A percentile compares a stretch with the other conserved stretches of the same genome.
Conservation (phyloP, 2,888 invertebrate genomes). For the Dioctria rufipes region DNA sequence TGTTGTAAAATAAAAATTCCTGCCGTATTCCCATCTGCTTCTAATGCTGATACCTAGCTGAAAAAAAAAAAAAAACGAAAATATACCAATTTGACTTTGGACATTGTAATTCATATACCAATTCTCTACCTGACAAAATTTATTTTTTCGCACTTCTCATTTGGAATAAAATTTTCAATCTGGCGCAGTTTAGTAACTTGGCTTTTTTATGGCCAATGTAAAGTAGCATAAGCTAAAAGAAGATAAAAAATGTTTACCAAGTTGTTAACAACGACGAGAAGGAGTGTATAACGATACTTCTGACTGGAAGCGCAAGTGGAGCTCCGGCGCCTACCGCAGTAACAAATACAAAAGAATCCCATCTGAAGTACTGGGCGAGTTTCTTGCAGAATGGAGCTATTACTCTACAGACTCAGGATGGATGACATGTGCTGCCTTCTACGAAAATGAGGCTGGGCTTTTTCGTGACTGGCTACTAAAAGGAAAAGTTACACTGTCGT, state of each 20-base stretch:
- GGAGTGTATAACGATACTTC: conserved; percentile 61
- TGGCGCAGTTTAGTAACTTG: too few relatives aligned
- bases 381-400: conserved; percentile 64
- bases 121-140: too few relatives aligned
- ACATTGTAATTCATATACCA: too few relatives aligned
- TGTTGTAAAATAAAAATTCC: too few relatives aligned
- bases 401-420: conserved; percentile 64
- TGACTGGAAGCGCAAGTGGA: conserved; percentile 63
- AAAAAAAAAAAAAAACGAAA: too few relatives aligned
- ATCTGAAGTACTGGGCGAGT: neutral
- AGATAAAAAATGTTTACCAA: conserved; percentile 61
- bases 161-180: too few relatives aligned
- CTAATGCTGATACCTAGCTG: too few relatives aligned
- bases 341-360: neutral
- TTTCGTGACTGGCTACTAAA: conserved; percentile 61
- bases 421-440: conserved; percentile 31
- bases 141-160: too few relatives aligned
- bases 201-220: too few relatives aligned
- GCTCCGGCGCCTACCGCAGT: conserved; percentile 62
- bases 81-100: too few relatives aligned
- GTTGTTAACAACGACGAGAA: conserved; percentile 61
- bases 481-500: conserved; percentile 60
- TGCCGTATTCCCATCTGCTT: too few relatives aligned
- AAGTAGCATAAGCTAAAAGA: too few relatives aligned
- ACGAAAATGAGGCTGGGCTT: conserved; percentile 2